Evolutionary conservation across 2,888 invertebrate genomes (phyloP), one percentile per base, ranked within the genome.

Genomic region (Morpho deidamia): DNA sequence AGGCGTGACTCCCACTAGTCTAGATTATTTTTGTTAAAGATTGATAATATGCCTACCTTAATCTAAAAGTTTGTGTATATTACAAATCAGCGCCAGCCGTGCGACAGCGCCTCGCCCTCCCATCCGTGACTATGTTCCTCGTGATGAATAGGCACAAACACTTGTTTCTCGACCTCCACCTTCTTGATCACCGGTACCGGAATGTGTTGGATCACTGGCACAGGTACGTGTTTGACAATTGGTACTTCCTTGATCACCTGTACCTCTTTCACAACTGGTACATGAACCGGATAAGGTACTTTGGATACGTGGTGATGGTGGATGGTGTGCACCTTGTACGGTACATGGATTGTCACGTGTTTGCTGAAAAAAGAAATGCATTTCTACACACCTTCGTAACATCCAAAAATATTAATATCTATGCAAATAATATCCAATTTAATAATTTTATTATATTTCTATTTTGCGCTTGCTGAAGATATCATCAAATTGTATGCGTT

Each of bases 291-390:
- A 0, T 81, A 76, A 46, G 77, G 83, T 0, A 87, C 79, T 58
- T 87, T 88, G n/a, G 76, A 75, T 2, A 87, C 87, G 74, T 88
- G 88, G 70, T 89, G 88, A 58, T 89, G 88, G 64, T 89, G 88
- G 64, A 87, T 71, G 1, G 87, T 89, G 68, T 87, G 87, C 38
- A 88, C 68, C 62, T 89, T 88, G 80, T 89, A 88, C 0, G 88
- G 88, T 1, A 89, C 88, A 73, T 89, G 88, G 72, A 89, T 89
- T 12, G 80, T 87, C 5, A 88, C 83, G 67, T 87, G 85, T 60
- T 88, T 88, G 71, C 83, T 83, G 71, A 52, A 60, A 68, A 58
- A 55, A 52, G 47, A 56, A 49, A 50, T 33, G 12, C 44, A 23
- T 4, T 43, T 43, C 32, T 12, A 9, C 11, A 40, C 7, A 40